phyloP scores from a whole-genome alignment of 2,888 invertebrate genomes.

The Poecilus cupreus region DNA sequence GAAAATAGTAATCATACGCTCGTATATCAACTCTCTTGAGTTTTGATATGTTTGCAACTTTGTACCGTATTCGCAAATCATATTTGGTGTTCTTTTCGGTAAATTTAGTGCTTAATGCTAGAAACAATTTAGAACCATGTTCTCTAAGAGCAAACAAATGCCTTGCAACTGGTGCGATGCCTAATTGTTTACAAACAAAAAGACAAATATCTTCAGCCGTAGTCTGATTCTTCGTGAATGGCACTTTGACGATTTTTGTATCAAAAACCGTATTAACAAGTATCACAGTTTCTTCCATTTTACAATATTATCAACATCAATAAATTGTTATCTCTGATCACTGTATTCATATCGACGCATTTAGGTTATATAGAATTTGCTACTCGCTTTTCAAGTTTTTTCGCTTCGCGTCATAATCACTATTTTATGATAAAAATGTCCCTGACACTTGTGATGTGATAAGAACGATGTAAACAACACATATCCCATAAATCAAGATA shows the following conservation, averaged over 20 bases:
- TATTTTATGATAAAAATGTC: constrained; percentile 35
- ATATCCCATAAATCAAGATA: constrained; percentile 19
- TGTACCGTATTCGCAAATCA: constrained; percentile 88
- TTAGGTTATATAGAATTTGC: constrained; percentile 28
- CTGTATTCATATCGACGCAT: not conserved
- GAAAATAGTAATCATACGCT: constrained; percentile 90
- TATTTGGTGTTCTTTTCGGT: constrained; percentile 73
- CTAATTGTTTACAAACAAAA: constrained; percentile 81
- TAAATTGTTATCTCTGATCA: constrained; percentile 13
- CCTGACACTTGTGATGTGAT: constrained; percentile 41
- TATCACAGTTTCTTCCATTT: constrained; percentile 60
- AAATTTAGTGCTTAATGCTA: constrained; percentile 79
- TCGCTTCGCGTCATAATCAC: constrained; percentile 8
- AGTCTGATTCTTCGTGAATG: constrained; percentile 66
- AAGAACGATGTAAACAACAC: constrained; percentile 37
- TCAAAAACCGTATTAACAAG: constrained; percentile 60
- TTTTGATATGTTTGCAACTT: constrained; percentile 79
- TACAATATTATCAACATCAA: constrained; percentile 28
- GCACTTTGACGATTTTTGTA: constrained; percentile 63
- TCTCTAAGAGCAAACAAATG: constrained; percentile 86
- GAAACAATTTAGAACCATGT: constrained; percentile 80
- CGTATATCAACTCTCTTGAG: constrained; percentile 81
- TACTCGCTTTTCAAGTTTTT: constrained; percentile 15
- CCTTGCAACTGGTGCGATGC: constrained; percentile 85
- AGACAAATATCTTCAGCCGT: constrained; percentile 84